Evolutionary conservation across 2,797 vertebrate species (phyloP).

Genomic region (Podarcis siculus): DNA sequence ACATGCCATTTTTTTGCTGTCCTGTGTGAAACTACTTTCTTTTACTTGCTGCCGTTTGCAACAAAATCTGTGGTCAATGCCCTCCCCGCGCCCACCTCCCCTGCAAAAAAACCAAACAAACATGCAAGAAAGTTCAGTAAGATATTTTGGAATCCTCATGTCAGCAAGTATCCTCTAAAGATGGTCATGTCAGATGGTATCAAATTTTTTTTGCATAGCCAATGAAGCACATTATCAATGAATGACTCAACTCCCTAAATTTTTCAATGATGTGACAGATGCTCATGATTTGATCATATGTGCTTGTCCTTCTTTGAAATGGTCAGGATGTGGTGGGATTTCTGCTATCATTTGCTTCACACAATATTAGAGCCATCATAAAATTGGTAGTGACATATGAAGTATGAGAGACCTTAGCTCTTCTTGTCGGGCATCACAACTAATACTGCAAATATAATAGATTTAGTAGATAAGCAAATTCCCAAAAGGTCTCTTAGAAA

Average conservation of each 20-base stretch:
- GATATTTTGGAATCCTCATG: constrained; percentile 6
- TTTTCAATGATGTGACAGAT: constrained; percentile 40
- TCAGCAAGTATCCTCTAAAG: constrained; percentile 17
- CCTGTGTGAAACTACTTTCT: neutral
- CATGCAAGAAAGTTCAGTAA: neutral
- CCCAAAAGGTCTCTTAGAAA: neutral
- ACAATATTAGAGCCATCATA: neutral
- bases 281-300: constrained; percentile 30
- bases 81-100: too few relatives aligned
- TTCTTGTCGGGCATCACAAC: neutral
- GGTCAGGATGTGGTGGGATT: constrained; percentile 30
- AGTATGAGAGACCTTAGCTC: neutral
- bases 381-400: constrained; percentile 16
- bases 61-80: neutral
- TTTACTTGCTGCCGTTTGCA: neutral
- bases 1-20: neutral
- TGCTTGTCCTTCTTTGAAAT: constrained; percentile 13
- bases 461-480: neutral
- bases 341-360: constrained; percentile 20
- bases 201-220: constrained; percentile 31
- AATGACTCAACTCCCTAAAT: constrained; percentile 28
- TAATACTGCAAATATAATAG: neutral
- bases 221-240: constrained; percentile 35
- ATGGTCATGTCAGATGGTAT: constrained; percentile 32
- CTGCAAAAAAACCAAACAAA: neutral